Evolutionary conservation across 2,113 vertebrate genomes (phyloP), one percentile per base, ranked within the genome.

Genomic region (Pteropus alecto): DNA sequence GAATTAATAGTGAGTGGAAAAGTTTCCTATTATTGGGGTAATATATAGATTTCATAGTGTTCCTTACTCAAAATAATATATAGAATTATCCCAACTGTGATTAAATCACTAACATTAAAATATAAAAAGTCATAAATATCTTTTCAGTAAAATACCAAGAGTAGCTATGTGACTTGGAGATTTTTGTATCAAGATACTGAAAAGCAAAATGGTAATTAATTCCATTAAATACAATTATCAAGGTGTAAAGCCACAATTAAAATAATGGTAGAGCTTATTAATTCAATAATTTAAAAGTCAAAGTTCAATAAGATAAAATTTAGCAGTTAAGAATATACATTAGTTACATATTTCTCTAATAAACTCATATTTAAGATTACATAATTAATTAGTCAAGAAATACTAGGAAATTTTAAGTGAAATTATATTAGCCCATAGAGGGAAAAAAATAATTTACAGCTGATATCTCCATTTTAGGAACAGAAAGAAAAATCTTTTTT

Each of bases 101-200:
- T 83, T 73, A 74, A 58, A 61, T 63, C 21, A 78, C 33, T 54
- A 74, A 35, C 16, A 86, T 16, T 83, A 76, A 93, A 94, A 94
- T 77, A 65, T 41, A 22, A 56, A 83, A 68, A 90, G 7, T 51
- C 14, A 70, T 78, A 85, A 73, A 82, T 86, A 86, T 58, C 0
- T 86, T 92, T 94, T 86, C n/a, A 95, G 78, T 68, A 51, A 97
- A 97, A 51, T 18, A 87, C 3, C 26, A 68, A 70, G 9, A 58
- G 35, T 58, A 78, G 0, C 28, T 63, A 43, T 22, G 7, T 3
- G 61, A 85, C 13, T 60, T 82, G 10, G 14, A 76, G 18, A 74
- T 65, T 92, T 96, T 58, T 48, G 26, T 73, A 76, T 22, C 35
- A 60, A 82, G 18, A 70, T 54, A 14, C 8, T 61, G 13, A 56